Evolutionary conservation across 2,113 vertebrate genomes (phyloP).

Genomic region (Vulpes vulpes): DNA sequence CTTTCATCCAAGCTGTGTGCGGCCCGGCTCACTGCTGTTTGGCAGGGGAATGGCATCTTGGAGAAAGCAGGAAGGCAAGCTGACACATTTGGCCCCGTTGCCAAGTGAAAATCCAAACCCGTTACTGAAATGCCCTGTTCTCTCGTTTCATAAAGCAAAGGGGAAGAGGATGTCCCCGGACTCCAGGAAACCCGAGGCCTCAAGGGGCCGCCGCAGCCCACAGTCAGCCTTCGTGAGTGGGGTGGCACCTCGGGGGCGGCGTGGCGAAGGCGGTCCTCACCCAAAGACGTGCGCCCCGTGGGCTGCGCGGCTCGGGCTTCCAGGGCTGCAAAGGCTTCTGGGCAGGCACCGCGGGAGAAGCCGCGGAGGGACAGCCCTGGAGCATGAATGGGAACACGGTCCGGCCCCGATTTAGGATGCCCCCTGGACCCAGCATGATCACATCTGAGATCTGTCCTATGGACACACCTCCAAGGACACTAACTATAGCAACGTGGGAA

Average conservation of each 20-base stretch:
- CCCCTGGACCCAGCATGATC: background rate
- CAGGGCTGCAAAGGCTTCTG: accelerated
- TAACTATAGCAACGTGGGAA: accelerated
- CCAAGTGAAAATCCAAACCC: background rate
- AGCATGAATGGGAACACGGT: background rate
- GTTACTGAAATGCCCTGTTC: background rate
- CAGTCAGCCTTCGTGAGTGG: background rate
- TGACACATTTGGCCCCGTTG: slow-evolving; percentile 60
- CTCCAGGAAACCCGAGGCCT: background rate
- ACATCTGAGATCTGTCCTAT: background rate
- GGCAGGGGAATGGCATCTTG: slow-evolving; percentile 43
- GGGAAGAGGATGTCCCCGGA: background rate
- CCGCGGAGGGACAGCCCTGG: accelerated
- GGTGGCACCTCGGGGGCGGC: accelerated
- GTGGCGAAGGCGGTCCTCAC: background rate
- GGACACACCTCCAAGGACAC: accelerated
- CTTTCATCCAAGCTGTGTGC: background rate
- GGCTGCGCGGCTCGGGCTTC: accelerated
- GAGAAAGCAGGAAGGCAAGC: slow-evolving; percentile 13
- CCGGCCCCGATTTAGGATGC: background rate
- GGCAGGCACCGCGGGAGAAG: background rate
- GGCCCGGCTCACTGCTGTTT: background rate
- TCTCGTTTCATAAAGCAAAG: background rate
- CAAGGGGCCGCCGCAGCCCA: background rate
- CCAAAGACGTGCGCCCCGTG: accelerated